Conservation (phyloP, 2,113 vertebrate species). For the Poeciliopsis occidentalis region DNA sequence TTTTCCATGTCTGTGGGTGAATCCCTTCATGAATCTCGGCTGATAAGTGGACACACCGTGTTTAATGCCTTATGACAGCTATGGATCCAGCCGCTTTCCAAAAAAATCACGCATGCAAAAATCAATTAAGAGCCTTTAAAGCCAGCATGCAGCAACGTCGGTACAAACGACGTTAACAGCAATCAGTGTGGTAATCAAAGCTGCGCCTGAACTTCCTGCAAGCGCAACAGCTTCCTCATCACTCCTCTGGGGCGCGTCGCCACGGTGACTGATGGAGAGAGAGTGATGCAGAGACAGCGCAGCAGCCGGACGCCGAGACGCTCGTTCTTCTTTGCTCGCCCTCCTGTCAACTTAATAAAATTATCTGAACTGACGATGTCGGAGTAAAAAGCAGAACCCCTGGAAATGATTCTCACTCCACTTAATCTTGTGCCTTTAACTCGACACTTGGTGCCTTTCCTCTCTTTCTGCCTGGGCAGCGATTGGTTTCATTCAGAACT, state of each 20-base stretch:
- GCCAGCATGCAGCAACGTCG: constrained; percentile 8
- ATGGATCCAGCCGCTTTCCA: constrained; percentile 48
- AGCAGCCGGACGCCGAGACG: no score
- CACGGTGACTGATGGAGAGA: constrained; percentile 3
- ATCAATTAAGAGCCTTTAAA: constrained; percentile 10
- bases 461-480: constrained; percentile 19
- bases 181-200: constrained; percentile 42
- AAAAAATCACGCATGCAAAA: constrained; percentile 14
- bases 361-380: constrained; percentile 33
- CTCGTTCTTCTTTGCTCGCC: background rate
- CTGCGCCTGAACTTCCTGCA: background rate
- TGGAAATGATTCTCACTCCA: constrained; percentile 8
- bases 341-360: constrained; percentile 16
- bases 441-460: constrained; percentile 2
- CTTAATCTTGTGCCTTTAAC: background rate
- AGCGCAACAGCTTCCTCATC: constrained; percentile 7
- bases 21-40: constrained; percentile 31
- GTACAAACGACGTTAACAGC: constrained; percentile 21
- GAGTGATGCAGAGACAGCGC: constrained; percentile 5
- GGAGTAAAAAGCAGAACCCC: constrained; percentile 16
- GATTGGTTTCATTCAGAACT: background rate
- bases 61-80: constrained; percentile 30
- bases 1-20: constrained; percentile 17
- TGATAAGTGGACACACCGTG: constrained; percentile 16
- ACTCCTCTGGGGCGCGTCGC: background rate